Conservation (phyloP, 2,113 vertebrate species). For the Semicossyphus pulcher region DNA sequence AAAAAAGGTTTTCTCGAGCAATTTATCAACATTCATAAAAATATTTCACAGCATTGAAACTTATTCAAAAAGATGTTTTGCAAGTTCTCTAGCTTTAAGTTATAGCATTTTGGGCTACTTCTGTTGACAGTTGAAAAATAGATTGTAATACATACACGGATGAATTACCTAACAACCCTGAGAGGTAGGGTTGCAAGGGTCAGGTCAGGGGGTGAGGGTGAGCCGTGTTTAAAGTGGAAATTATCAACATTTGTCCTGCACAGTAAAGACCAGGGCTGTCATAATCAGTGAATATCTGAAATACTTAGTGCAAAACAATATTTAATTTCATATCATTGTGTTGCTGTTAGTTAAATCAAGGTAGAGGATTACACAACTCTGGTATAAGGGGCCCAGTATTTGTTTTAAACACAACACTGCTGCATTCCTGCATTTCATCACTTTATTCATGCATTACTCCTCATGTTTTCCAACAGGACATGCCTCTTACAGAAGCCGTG, state of each 20-base stretch:
- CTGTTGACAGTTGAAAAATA: too few relatives aligned
- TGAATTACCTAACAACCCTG: background rate
- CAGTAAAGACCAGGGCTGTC: background rate
- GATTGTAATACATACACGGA: too few relatives aligned
- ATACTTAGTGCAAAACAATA: background rate
- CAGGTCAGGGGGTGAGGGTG: background rate
- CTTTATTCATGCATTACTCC: conserved; percentile 72
- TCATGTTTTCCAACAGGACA: conserved; percentile 46
- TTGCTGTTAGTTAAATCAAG: too few relatives aligned
- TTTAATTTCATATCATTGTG: background rate
- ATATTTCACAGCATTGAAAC: too few relatives aligned
- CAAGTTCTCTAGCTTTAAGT: too few relatives aligned
- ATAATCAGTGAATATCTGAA: background rate
- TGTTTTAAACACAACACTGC: background rate
- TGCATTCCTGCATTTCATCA: conserved; percentile 8
- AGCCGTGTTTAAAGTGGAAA: background rate
- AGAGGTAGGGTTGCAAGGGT: background rate
- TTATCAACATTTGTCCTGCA: background rate
- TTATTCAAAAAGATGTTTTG: too few relatives aligned
- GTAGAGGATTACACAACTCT: too few relatives aligned
- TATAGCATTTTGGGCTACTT: too few relatives aligned
- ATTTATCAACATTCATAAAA: too few relatives aligned
- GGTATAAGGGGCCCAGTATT: too few relatives aligned
- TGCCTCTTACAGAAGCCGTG: conserved; percentile 29
- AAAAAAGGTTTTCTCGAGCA: too few relatives aligned